Evolutionary conservation across 2,113 vertebrate genomes (phyloP).

Genomic region (Sorex fumeus): DNA sequence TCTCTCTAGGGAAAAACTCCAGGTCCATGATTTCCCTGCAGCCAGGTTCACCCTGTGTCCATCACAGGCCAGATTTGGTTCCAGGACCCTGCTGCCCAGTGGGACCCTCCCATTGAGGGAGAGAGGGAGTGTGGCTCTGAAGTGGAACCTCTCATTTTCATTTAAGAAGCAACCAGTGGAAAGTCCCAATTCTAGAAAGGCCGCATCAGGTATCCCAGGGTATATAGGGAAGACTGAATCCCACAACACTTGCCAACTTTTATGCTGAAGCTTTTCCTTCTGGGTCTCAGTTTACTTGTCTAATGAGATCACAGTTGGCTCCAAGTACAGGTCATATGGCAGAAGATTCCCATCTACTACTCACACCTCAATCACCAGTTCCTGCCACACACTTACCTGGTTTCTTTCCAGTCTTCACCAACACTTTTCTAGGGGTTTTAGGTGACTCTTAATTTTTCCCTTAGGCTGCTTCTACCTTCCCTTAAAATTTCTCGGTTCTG

Average conservation of each 20-base stretch:
- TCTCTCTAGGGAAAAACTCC: not conserved
- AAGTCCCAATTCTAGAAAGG: not conserved
- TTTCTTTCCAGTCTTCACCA: slow-evolving; percentile 33
- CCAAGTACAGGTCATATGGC: not conserved
- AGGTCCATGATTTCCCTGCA: not conserved
- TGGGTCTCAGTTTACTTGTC: slow-evolving; percentile 57
- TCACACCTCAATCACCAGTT: not conserved
- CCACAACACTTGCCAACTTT: not conserved
- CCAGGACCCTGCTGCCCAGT: not conserved
- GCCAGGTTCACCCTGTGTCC: not conserved
- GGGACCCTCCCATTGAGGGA: not conserved
- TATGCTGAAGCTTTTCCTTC: slow-evolving; percentile 42
- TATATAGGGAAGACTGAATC: not conserved
- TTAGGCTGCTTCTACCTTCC: not conserved
- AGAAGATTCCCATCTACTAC: not conserved
- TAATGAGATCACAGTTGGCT: slow-evolving; percentile 56
- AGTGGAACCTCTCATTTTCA: not conserved
- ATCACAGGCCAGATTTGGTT: not conserved
- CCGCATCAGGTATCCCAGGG: not conserved
- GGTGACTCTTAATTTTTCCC: slow-evolving; percentile 25
- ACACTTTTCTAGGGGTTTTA: not conserved
- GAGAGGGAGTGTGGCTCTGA: not conserved
- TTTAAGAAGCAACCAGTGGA: not conserved
- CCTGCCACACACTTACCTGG: not conserved
- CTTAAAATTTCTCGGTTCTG: not conserved